Evolutionary conservation across 2,888 invertebrate species (phyloP).

Genomic region (Acrocyrtus sp.): DNA sequence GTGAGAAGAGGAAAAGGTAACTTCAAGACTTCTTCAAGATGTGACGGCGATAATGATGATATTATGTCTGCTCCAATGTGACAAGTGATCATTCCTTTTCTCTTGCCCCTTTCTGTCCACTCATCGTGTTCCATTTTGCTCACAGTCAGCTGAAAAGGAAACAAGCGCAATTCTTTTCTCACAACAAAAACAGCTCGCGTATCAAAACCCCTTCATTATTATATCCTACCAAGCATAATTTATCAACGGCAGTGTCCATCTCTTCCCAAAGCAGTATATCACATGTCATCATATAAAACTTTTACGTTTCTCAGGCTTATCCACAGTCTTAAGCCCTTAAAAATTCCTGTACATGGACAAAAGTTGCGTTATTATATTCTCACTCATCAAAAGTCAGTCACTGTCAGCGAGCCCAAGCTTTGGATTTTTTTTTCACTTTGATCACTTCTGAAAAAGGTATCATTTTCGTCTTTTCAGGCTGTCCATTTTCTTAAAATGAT

Average conservation of each 20-base stretch:
- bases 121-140: conserved; percentile 35
- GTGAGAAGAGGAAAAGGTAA: conserved; percentile 36
- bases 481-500: neutral
- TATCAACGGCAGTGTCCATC: conserved; percentile 18
- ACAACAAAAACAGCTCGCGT: conserved; percentile 15
- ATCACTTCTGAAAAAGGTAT: neutral
- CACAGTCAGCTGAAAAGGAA: conserved; percentile 14
- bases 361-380: neutral
- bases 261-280: neutral
- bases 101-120: conserved; percentile 4
- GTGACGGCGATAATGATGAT: conserved; percentile 29
- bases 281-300: neutral
- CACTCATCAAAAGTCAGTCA: neutral
- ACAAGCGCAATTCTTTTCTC: conserved; percentile 3
- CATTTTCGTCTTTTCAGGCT: neutral
- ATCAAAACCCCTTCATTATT: neutral
- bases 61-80: conserved; percentile 46
- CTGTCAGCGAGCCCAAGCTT: neutral
- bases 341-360: neutral
- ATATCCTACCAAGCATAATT: conserved; percentile 25
- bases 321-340: too few species aligned
- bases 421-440: neutral
- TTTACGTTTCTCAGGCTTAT: too few species aligned
- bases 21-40: neutral
- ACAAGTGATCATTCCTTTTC: conserved; percentile 37